Percentiles rank a stretch among this genome's conserved stretches.
phyloP scores from a whole-genome alignment of 2,888 invertebrate species.

The Melanostoma scalare region DNA sequence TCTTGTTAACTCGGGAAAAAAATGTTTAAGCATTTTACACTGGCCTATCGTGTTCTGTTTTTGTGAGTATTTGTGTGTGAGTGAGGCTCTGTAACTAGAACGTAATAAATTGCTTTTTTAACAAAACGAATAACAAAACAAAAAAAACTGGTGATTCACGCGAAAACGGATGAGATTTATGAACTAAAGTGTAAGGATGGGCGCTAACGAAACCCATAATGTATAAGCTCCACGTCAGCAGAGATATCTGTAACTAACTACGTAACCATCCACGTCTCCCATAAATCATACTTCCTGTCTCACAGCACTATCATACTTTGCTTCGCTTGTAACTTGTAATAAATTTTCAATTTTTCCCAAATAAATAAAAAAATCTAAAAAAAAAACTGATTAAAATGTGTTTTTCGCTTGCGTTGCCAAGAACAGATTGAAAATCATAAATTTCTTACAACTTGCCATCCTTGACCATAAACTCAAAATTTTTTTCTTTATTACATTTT shows the following conservation, averaged over 20 bases:
- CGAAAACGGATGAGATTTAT: conserved; percentile 34
- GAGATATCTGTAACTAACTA: too few relatives aligned
- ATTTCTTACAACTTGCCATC: conserved; percentile 66
- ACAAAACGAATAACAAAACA: neutral
- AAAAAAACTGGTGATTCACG: conserved; percentile 32
- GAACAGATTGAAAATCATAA: conserved; percentile 72
- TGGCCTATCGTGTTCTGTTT: neutral
- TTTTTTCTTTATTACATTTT: conserved; percentile 1
- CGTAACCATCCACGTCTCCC: conserved; percentile 10
- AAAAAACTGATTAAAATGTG: conserved; percentile 68
- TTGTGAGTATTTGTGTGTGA: too few relatives aligned
- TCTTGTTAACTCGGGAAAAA: neutral
- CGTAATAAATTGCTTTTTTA: conserved; percentile 13
- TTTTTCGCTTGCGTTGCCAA: conserved; percentile 64
- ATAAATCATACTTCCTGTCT: conserved; percentile 53
- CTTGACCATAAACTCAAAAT: conserved; percentile 48
- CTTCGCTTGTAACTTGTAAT: conserved; percentile 36
- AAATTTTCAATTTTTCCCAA: conserved; percentile 63
- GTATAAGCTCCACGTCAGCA: too few relatives aligned
- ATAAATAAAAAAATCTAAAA: conserved; percentile 5
- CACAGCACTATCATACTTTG: conserved; percentile 11
- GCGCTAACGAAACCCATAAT: neutral
- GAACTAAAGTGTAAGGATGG: conserved; percentile 3
- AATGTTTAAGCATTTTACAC: conserved; percentile 3
- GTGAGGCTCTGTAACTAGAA: neutral